Percentiles rank a stretch among this genome's conserved stretches.
These are phyloP conservation scores for Scortum barcoo DNA, from an alignment of 2,113 vertebrate genomes.

Conservation along the genomic window DNA sequence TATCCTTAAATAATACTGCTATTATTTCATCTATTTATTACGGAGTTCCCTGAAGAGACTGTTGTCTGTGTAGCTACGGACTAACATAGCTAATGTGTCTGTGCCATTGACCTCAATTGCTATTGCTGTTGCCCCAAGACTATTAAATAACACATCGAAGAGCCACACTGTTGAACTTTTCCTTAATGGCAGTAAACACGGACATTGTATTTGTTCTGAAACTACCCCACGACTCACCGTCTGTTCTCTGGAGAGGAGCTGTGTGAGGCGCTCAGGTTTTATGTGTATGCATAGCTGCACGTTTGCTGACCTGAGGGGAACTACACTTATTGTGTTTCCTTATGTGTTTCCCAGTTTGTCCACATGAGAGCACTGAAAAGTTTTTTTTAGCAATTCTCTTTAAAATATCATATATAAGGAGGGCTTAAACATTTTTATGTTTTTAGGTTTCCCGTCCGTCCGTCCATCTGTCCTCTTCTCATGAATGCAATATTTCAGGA, in stretches of 20 bases:
- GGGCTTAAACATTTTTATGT: no score
- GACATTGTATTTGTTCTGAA: background rate
- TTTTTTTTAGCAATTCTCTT: no score
- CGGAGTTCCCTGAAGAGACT: background rate
- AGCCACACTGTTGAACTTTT: background rate
- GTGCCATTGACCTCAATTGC: background rate
- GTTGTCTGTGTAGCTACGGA: background rate
- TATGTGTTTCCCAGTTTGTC: background rate
- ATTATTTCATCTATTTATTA: background rate
- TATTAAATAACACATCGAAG: background rate
- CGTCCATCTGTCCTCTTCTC: no score
- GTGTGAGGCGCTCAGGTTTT: no score
- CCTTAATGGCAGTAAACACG: background rate
- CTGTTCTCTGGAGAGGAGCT: conserved; percentile 1
- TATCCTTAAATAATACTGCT: background rate
- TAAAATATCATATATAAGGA: no score
- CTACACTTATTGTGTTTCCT: background rate
- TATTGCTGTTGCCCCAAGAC: background rate
- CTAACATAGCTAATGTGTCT: no score
- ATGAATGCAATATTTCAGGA: no score
- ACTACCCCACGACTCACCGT: background rate
- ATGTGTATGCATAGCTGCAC: background rate
- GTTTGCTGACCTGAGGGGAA: background rate
- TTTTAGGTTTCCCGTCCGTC: no score
- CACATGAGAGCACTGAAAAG: background rate